phyloP scores from a whole-genome alignment of 1,140 invertebrate species.

The Drosophila bocki region DNA sequence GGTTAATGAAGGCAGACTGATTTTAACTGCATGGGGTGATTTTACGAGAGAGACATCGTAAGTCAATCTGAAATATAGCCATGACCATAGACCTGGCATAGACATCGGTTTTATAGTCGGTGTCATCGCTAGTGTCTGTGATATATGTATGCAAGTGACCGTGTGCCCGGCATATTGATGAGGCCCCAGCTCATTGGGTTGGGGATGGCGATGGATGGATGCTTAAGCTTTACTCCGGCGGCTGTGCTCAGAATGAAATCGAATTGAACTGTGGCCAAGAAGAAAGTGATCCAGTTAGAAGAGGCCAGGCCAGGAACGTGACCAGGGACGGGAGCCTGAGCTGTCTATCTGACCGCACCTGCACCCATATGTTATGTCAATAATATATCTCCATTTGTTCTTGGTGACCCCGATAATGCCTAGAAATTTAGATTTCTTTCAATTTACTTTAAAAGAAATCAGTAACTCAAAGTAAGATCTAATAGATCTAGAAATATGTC shows the following conservation, averaged over 20 bases:
- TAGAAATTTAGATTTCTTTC: not conserved
- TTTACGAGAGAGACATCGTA: slow-evolving; percentile 10
- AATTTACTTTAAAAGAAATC: not conserved
- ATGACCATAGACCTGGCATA: not conserved
- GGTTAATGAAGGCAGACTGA: not conserved
- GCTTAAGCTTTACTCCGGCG: slow-evolving; percentile 28
- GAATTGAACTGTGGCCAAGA: slow-evolving; percentile 42
- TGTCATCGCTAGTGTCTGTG: slow-evolving; percentile 23
- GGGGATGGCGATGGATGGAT: slow-evolving; percentile 18
- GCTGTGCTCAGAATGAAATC: slow-evolving; percentile 54
- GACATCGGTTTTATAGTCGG: slow-evolving; percentile 7
- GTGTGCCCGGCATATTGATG: slow-evolving; percentile 46
- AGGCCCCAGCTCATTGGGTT: slow-evolving; percentile 7
- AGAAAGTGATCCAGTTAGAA: slow-evolving; percentile 59
- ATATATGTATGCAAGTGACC: slow-evolving; percentile 8
- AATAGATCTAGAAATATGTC: not conserved
- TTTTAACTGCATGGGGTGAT: not conserved
- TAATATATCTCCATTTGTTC: not conserved
- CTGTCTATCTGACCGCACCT: slow-evolving; percentile 14
- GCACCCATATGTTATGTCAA: slow-evolving; percentile 1
- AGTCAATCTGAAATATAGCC: slow-evolving; percentile 16
- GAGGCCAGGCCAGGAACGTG: slow-evolving; percentile 40
- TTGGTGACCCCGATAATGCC: too few species aligned
- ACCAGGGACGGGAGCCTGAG: slow-evolving; percentile 33
- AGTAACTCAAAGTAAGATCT: not conserved